These are phyloP conservation scores for Hippocampus mohnikei DNA, from an alignment of 2,113 vertebrate genomes.

Conservation along the genomic window DNA sequence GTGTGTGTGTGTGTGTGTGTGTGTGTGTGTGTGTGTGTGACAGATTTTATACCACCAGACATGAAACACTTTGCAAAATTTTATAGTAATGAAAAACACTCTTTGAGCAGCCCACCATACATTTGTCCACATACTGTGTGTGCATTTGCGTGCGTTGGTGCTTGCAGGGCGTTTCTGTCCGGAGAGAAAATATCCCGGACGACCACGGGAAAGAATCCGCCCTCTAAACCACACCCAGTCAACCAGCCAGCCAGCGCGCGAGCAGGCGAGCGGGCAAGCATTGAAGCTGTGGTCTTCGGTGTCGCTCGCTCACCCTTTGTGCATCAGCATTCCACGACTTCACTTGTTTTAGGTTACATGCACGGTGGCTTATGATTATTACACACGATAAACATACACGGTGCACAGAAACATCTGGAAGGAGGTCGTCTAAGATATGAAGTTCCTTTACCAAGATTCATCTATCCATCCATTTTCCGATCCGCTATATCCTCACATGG, in stretches of 20 bases:
- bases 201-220: conserved; percentile 65
- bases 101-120: conserved; percentile 36
- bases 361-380: conserved; percentile 32
- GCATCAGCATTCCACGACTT: background rate
- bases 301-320: background rate
- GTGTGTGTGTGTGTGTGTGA: conserved; percentile 8
- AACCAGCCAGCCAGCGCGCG: conserved; percentile 8
- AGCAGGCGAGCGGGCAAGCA: conserved; percentile 22
- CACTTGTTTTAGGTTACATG: background rate
- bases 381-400: too few relatives aligned
- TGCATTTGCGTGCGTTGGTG: conserved; percentile 21
- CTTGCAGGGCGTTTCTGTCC: conserved; percentile 64
- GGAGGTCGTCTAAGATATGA: too few relatives aligned
- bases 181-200: conserved; percentile 67
- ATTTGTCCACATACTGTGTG: conserved; percentile 41
- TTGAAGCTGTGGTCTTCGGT: conserved; percentile 23
- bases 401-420: too few relatives aligned
- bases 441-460: too few relatives aligned
- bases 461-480: too few relatives aligned
- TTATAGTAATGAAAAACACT: conserved; percentile 44
- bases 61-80: conserved; percentile 42
- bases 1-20: background rate
- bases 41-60: conserved; percentile 36
- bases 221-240: conserved; percentile 66
- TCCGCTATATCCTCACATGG: too few relatives aligned